Evolutionary conservation across 35 echinoderm and acorn worm genomes (phyloP).

Genomic region (Chiridota heheva): DNA sequence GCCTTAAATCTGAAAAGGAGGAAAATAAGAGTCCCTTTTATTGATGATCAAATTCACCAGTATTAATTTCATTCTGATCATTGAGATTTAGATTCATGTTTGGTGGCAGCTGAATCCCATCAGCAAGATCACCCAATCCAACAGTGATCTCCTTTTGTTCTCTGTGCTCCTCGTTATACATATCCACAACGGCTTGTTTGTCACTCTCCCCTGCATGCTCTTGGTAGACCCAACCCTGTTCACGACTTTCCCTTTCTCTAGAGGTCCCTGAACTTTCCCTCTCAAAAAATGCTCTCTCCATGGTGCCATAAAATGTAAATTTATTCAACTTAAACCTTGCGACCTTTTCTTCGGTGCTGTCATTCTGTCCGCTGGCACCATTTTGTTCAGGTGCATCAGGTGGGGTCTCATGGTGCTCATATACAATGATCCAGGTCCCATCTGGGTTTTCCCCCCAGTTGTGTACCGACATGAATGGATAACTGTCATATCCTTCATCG

Average conservation of each 20-base stretch:
- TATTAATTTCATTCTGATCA: no score
- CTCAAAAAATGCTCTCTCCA: no score
- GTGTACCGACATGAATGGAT: slow-evolving; percentile 91
- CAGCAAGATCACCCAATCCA: slow-evolving; percentile 48
- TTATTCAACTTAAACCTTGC: slow-evolving; percentile 34
- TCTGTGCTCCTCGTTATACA: slow-evolving; percentile 76
- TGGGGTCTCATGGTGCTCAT: slow-evolving; percentile 49
- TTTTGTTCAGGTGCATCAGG: neutral
- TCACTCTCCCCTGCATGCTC: slow-evolving; percentile 54
- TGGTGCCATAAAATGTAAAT: slow-evolving; percentile 75
- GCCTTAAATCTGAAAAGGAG: no score
- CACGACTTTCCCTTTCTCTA: neutral
- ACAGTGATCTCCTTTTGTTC: slow-evolving; percentile 77
- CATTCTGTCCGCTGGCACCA: slow-evolving; percentile 21
- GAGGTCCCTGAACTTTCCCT: slow-evolving; percentile 6
- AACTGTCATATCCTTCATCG: slow-evolving; percentile 34
- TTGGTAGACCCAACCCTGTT: slow-evolving; percentile 12
- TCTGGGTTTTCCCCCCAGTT: slow-evolving; percentile 88
- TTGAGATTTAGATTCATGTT: slow-evolving; percentile 72
- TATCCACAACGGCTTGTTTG: slow-evolving; percentile 45
- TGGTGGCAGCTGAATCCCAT: slow-evolving; percentile 59
- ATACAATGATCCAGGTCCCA: slow-evolving; percentile 60
- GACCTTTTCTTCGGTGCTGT: slow-evolving; percentile 18
- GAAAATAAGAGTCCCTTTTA: no score
- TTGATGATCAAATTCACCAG: no score